These are phyloP conservation scores for Ceratoteleas bidentatus DNA, from an alignment of 1,140 invertebrate species.

Conservation along the genomic window DNA sequence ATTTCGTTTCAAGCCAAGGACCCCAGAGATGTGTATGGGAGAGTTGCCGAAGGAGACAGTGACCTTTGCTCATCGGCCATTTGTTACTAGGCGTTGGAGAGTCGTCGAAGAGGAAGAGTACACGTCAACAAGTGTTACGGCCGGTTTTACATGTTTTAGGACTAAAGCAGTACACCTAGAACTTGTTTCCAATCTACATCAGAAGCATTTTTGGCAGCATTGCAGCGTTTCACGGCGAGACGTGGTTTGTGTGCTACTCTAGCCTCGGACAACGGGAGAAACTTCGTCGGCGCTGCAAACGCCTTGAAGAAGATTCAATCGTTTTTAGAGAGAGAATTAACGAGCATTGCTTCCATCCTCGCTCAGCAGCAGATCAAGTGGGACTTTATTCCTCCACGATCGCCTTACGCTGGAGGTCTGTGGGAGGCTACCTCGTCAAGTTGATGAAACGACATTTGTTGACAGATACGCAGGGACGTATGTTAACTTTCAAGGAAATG, in stretches of 20 bases:
- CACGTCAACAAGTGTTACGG: no score
- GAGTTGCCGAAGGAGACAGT: no score
- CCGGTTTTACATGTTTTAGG: no score
- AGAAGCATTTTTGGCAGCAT: no score
- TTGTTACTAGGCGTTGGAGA: no score
- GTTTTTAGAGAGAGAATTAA: not conserved
- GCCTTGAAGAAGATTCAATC: not conserved
- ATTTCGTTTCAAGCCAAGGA: no score
- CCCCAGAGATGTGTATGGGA: no score
- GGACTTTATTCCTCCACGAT: conserved; percentile 1
- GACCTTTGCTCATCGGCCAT: no score
- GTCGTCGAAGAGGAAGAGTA: no score
- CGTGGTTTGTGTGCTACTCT: not conserved
- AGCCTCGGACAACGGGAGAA: not conserved
- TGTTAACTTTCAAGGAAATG: conserved; percentile 19
- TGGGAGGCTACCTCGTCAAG: not conserved
- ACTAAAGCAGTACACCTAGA: no score
- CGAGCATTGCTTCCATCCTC: not conserved
- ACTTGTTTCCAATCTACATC: no score
- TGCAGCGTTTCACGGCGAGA: no score
- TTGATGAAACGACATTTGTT: conserved; percentile 8
- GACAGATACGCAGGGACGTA: conserved; percentile 3
- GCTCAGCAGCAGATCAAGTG: not conserved
- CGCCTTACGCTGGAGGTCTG: not conserved
- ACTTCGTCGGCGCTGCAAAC: conserved; percentile 1